Conservation (phyloP, 2,113 vertebrate genomes). For the Emydura subglobosa region DNA sequence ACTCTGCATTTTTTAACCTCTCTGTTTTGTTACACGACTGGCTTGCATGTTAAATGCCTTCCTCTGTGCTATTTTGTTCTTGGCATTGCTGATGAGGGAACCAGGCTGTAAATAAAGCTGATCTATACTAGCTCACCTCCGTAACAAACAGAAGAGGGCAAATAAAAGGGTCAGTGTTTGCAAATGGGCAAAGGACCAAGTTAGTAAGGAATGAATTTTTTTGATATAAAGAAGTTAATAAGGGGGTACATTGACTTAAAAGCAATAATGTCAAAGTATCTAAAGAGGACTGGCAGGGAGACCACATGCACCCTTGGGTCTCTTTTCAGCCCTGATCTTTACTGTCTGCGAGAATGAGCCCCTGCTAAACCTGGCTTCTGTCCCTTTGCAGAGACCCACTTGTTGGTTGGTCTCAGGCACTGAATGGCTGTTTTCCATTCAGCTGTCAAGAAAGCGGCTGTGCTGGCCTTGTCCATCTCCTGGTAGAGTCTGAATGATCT, state of each 20-base stretch:
- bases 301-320: not conserved
- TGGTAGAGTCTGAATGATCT: not conserved
- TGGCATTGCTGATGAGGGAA: not conserved
- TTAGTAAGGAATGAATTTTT: not conserved
- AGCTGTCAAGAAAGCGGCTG: not conserved
- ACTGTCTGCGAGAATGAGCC: not conserved
- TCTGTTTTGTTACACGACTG: not conserved
- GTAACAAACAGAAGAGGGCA: not conserved
- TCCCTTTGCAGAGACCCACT: not conserved
- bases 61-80: not conserved
- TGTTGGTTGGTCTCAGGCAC: rapidly evolving
- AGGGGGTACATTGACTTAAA: not conserved
- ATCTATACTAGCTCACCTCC: not conserved
- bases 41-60: not conserved
- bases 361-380: not conserved
- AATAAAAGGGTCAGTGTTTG: not conserved
- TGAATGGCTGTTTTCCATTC: rapidly evolving
- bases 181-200: not conserved
- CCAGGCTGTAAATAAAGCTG: slow-evolving; percentile 5
- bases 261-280: not conserved
- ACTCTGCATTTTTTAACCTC: not conserved
- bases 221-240: not conserved
- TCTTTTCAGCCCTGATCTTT: not conserved
- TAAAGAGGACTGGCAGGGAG: not conserved
- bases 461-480: not conserved